phyloP scores from a whole-genome alignment of 2,888 invertebrate species.

The Hypomecis punctinalis region DNA sequence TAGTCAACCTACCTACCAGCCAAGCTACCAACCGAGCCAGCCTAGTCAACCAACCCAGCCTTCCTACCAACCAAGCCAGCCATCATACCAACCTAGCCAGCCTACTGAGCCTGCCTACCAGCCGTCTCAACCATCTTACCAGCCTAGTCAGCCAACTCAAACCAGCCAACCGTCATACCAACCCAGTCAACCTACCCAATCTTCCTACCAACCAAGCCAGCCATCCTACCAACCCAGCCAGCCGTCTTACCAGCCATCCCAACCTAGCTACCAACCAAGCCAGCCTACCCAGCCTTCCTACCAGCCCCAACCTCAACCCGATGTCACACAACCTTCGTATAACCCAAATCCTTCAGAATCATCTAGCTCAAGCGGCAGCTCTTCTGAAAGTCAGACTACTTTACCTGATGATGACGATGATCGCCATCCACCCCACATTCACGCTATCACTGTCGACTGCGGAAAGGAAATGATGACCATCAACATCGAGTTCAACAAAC shows the following conservation, averaged over 20 bases:
- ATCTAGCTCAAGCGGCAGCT: constrained; percentile 28
- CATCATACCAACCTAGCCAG: constrained; percentile 41
- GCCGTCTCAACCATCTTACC: constrained; percentile 46
- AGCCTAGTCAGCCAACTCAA: constrained; percentile 46
- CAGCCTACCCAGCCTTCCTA: constrained; percentile 21
- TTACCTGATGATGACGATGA: constrained; percentile 82
- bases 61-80: constrained; percentile 37
- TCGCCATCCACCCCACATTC: constrained; percentile 91
- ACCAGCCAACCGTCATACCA: constrained; percentile 35
- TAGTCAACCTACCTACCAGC: constrained; percentile 47
- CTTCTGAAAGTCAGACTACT: constrained; percentile 45
- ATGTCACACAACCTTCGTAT: constrained; percentile 44
- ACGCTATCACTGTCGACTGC: constrained; percentile 90
- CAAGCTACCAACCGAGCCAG: constrained; percentile 38
- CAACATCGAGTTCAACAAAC: constrained; percentile 90
- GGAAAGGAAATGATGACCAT: constrained; percentile 94
- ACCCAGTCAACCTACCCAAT: constrained; percentile 41
- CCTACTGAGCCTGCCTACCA: constrained; percentile 50
- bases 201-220: constrained; percentile 42
- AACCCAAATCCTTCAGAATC: constrained; percentile 29
- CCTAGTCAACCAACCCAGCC: constrained; percentile 47
- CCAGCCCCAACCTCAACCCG: constrained; percentile 38
- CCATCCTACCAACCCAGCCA: constrained; percentile 54
- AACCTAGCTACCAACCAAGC: constrained; percentile 41
- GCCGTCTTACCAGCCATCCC: constrained; percentile 45